A percentile compares a stretch with the other conserved stretches of the same genome.
phyloP scores from a whole-genome alignment of 2,888 invertebrate genomes.

The Drosophila longiperda region DNA sequence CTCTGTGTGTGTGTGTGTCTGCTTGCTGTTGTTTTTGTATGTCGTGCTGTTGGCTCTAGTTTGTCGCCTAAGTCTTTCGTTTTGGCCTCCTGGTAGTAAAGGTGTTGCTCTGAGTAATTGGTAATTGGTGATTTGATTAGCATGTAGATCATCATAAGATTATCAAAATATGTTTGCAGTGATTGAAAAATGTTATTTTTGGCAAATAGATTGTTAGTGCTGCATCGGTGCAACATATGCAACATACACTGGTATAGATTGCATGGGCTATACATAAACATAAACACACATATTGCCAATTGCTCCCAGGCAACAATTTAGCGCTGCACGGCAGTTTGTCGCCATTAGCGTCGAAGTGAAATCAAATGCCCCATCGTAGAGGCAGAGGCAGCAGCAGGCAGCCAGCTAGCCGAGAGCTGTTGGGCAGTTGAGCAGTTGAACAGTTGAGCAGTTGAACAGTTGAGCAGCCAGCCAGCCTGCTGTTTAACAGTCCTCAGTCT shows the following conservation, averaged over 20 bases:
- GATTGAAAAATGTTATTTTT: slow-evolving; percentile 65
- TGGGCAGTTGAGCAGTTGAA: neutral
- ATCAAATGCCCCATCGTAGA: slow-evolving; percentile 62
- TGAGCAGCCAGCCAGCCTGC: slow-evolving; percentile 6
- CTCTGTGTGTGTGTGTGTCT: slow-evolving; percentile 9
- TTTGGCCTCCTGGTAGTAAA: slow-evolving; percentile 36
- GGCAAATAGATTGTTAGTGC: slow-evolving; percentile 42
- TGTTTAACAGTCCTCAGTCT: slow-evolving; percentile 46
- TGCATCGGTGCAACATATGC: slow-evolving; percentile 30
- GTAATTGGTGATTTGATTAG: slow-evolving; percentile 72
- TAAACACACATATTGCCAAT: slow-evolving; percentile 4
- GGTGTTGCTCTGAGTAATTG: slow-evolving; percentile 76
- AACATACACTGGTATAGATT: slow-evolving; percentile 12
- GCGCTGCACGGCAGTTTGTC: slow-evolving; percentile 84
- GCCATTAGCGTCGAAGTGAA: slow-evolving; percentile 83
- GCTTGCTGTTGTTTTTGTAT: slow-evolving; percentile 12
- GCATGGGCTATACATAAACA: slow-evolving; percentile 23
- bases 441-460: neutral
- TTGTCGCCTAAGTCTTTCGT: slow-evolving; percentile 77
- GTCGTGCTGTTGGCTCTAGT: slow-evolving; percentile 37
- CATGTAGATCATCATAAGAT: slow-evolving; percentile 75
- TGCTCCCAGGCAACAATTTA: slow-evolving; percentile 66
- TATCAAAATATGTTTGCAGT: slow-evolving; percentile 36
- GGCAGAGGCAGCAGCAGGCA: neutral
- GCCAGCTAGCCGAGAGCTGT: slow-evolving; percentile 9